Conservation (phyloP, 2,888 invertebrate genomes). For the Oscheius sp. region DNA sequence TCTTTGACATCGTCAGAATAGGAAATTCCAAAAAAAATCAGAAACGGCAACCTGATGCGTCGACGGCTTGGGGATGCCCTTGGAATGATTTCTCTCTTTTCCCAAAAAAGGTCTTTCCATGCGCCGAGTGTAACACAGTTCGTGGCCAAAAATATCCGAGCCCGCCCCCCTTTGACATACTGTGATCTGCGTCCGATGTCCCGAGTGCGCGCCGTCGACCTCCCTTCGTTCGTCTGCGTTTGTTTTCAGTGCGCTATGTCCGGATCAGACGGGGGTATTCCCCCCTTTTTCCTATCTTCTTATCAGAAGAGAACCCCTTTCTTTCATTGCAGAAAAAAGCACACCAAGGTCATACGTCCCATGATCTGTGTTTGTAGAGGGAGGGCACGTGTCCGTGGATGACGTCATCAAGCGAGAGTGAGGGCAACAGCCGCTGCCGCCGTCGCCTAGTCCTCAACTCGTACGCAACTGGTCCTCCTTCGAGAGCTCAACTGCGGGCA, state of each 20-base stretch:
- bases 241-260: background rate
- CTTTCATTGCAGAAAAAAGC: background rate
- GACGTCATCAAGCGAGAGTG: background rate
- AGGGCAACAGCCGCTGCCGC: background rate
- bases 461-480: constrained; percentile 13
- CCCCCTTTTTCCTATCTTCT: background rate
- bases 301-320: background rate
- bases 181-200: no score
- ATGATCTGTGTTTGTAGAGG: constrained; percentile 2
- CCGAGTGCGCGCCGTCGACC: background rate
- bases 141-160: no score
- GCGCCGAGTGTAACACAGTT: constrained; percentile 32
- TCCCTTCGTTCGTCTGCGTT: background rate
- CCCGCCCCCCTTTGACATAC: no score
- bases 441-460: constrained; percentile 13
- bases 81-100: no score
- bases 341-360: constrained; percentile 13
- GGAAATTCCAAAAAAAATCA: background rate
- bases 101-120: constrained; percentile 51
- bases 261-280: background rate
- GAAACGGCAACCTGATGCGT: no score
- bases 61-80: no score
- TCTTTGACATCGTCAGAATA: background rate
- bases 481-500: background rate
- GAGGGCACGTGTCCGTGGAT: background rate